phyloP scores from a whole-genome alignment of 2,797 vertebrate species.

The Gephyroberyx darwinii region DNA sequence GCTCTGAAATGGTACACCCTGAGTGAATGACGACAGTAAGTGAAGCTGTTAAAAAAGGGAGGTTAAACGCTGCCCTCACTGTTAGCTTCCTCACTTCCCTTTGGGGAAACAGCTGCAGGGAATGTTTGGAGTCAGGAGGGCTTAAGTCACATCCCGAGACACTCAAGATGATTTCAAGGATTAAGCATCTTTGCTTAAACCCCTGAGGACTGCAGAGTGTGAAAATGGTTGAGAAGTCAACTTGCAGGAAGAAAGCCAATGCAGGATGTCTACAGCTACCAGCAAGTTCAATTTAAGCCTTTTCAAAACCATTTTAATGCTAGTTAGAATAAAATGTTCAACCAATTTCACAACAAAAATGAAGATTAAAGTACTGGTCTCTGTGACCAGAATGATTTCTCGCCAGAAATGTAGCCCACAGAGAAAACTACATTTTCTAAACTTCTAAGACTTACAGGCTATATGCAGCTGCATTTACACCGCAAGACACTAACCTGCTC shows the following conservation, averaged over 20 bases:
- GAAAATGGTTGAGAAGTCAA: constrained; percentile 61
- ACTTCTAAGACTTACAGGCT: background rate
- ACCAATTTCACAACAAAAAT: constrained; percentile 54
- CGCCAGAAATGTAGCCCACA: constrained; percentile 16
- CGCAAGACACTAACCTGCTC: background rate
- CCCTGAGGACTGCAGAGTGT: constrained; percentile 62
- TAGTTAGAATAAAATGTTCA: constrained; percentile 49
- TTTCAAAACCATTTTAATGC: constrained; percentile 39
- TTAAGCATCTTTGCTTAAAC: constrained; percentile 72
- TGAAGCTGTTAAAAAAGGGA: constrained; percentile 12
- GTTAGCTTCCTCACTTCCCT: constrained; percentile 56
- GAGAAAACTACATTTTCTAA: background rate
- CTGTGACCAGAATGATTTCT: constrained; percentile 26
- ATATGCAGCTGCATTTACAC: constrained; percentile 6
- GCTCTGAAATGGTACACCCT: constrained; percentile 15
- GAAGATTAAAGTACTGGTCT: constrained; percentile 13
- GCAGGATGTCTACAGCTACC: constrained; percentile 27
- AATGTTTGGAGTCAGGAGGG: constrained; percentile 70
- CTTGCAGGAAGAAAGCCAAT: constrained; percentile 41
- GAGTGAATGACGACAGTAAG: constrained; percentile 15
- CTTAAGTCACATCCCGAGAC: constrained; percentile 67
- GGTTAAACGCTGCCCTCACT: constrained; percentile 46
- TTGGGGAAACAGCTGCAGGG: constrained; percentile 72
- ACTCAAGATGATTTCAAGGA: constrained; percentile 70
- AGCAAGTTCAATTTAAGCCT: constrained; percentile 47